Evolutionary conservation across 2,888 invertebrate species (phyloP).

Genomic region (Epistrophella euchroma): DNA sequence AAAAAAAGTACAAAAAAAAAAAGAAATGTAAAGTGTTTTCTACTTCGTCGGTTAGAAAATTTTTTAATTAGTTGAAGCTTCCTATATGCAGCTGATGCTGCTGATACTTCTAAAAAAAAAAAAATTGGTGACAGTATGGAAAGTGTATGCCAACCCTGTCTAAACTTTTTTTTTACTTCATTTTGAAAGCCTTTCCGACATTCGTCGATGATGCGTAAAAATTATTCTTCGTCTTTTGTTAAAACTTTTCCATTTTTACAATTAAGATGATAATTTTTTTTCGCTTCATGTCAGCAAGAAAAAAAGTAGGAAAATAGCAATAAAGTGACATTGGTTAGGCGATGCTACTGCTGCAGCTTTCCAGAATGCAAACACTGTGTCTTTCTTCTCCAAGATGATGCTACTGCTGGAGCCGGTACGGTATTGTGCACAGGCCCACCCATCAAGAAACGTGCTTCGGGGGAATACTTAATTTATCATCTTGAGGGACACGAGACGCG

Average conservation of each 20-base stretch:
- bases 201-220: conserved; percentile 58
- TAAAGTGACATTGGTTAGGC: conserved; percentile 31
- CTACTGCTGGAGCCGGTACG: neutral
- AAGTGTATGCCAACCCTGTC: conserved; percentile 17
- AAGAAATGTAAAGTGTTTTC: conserved; percentile 51
- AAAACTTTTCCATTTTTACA: conserved; percentile 23
- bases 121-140: conserved; percentile 32
- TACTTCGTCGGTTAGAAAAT: conserved; percentile 63
- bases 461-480: conserved; percentile 65
- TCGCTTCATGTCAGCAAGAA: conserved; percentile 22
- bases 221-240: conserved; percentile 26
- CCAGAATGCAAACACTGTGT: conserved; percentile 8
- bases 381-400: neutral
- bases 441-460: neutral
- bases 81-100: conserved; percentile 40
- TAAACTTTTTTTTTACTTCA: conserved; percentile 2
- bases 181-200: conserved; percentile 20
- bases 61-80: conserved; percentile 70
- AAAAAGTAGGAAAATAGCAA: conserved; percentile 50
- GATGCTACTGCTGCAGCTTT: neutral
- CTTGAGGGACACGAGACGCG: conserved; percentile 33
- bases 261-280: conserved; percentile 13
- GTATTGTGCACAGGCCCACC: neutral
- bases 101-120: neutral
- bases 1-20: neutral